Evolutionary conservation across 2,113 vertebrate genomes (phyloP), one percentile per base, ranked within the genome.

Genomic region (human (Homo sapiens)): DNA sequence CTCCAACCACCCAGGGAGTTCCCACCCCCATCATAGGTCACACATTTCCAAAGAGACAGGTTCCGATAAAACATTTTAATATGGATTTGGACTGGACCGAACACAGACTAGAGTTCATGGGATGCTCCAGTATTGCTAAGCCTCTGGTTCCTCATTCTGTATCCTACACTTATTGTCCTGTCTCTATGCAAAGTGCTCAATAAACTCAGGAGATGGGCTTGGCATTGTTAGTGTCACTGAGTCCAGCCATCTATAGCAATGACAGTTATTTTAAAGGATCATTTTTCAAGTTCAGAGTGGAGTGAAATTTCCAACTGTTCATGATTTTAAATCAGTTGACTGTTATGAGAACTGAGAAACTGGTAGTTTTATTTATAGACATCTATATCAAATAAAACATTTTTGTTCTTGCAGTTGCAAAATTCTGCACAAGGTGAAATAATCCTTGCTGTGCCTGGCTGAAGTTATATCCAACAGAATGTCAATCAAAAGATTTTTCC

Each of bases 281-380:
- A 40, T 64, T 80, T 83, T 93, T 6, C 76, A 94, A 80, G 61
- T 80, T 88, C 70, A 94, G 48, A 72, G 52, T 30, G 12, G 6
- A 38, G 38, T 59, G n/a, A 73, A 79, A 22, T 52, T 32, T 50
- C 40, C 55, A 66, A 5, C 52, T 59, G 32, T 55, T 86, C 13
- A 14, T 72, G 43, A 89, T 92, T 95, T 94, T 68, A 82, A 80
- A 79, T 80, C 81, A 76, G 72, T 61, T 85, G 70, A 66, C 64
- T 30, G 5, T 55, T 86, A 9, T 57, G 35, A 73, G 40, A 82
- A 73, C 66, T 32, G 45, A 68, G 57, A 93, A 91, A 23, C 18
- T 0, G 5, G 27, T 55, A 30, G n/a, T 45, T 94, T 94, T 80
- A 79, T 86, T 90, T 66, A 89, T 73, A 50, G 82, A 85, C 43